Evolutionary conservation across 2,888 invertebrate genomes (phyloP), one percentile per base, ranked within the genome.

Genomic region (Drosophila planitibia): DNA sequence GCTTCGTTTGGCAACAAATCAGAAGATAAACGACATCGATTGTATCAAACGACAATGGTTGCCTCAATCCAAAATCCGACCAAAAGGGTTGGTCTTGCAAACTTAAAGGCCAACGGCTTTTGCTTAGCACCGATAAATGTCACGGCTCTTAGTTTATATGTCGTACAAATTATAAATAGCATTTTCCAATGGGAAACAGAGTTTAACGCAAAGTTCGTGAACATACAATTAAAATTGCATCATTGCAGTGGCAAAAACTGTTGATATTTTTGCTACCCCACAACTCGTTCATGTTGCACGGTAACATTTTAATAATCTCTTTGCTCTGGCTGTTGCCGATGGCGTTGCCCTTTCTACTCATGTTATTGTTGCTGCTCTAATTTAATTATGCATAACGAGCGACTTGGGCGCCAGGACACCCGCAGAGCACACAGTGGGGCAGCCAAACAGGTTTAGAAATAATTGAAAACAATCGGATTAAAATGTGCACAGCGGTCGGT

Each of bases 21-120:
- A 89, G 85, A 86, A 89, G 85, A 85, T 89, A 85, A 85, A 85
- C 89, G 85, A 84, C 85, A 84, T 89, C 89, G 87, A 85, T 85
- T 85, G 85, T 65, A 89, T 82, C 82, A 75, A 89, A 81, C 82
- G 85, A 85, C 87, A 86, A 86, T 81, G 82, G 74, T 69, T 79
- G 69, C 62, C 66, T 65, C 72, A 52, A 54, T 57, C 35, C 64
- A 53, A 64, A 71, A 47, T 37, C 47, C 33, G 32, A 25, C 47
- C 49, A 79, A 74, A 47, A 70, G 76, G 76, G 57, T 78, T 79
- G 61, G 30, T 19, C 63, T 64, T 44, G 49, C 49, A 41, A 25
- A 25, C 57, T 59, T 28, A 28, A 67, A 65, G 63, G 64, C 58
- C 59, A 59, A 61, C 53, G 67, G 55, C 72, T 51, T 62, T 47